These are phyloP conservation scores for Pomacea maculata DNA, from an alignment of 1,140 invertebrate genomes.

Conservation along the genomic window DNA sequence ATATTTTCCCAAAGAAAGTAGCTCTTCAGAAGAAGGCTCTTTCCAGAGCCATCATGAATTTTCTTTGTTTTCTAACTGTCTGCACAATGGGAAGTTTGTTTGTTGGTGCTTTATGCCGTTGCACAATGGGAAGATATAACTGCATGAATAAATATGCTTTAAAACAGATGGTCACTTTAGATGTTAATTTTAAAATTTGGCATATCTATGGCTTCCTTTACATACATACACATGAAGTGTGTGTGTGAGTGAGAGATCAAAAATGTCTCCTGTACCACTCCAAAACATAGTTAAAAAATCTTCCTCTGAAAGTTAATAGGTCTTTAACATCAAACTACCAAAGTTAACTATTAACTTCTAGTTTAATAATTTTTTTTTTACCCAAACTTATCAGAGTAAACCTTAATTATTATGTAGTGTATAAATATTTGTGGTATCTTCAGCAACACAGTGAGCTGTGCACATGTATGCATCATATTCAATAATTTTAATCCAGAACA, in stretches of 20 bases:
- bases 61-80: not conserved
- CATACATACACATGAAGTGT: not conserved
- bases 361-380: too few species aligned
- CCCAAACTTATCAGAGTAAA: too few species aligned
- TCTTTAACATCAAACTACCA: too few species aligned
- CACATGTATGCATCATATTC: too few species aligned
- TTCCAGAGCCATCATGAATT: conserved; percentile 7
- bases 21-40: conserved; percentile 4
- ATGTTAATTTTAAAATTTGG: not conserved
- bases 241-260: not conserved
- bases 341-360: too few species aligned
- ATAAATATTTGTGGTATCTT: too few species aligned
- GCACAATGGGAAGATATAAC: not conserved
- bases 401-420: too few species aligned
- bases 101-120: not conserved
- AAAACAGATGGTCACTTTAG: not conserved
- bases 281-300: too few species aligned
- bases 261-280: too few species aligned
- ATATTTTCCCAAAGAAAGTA: conserved; percentile 23
- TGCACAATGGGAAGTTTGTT: not conserved
- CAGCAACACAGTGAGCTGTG: too few species aligned
- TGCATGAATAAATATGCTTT: not conserved
- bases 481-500: too few species aligned
- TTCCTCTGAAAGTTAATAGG: too few species aligned
- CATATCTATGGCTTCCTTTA: not conserved